Conservation (phyloP, 2,888 invertebrate genomes). For the Papilio elwesi region DNA sequence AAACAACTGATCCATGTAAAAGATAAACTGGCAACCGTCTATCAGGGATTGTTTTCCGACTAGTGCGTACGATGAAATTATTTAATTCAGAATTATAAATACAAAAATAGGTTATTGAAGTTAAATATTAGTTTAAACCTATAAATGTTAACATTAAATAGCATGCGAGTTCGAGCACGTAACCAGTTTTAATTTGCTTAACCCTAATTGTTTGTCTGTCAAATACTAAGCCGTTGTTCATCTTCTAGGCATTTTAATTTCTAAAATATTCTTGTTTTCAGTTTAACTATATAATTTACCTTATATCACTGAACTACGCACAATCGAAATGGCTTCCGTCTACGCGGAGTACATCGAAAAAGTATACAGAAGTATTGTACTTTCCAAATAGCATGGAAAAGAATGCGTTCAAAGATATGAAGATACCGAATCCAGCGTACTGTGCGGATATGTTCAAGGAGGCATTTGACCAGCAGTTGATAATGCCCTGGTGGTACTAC, state of each 20-base stretch:
- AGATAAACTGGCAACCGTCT: too few relatives aligned
- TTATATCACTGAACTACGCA: constrained; percentile 20
- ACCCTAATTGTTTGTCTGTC: too few relatives aligned
- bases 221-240: too few relatives aligned
- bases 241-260: too few relatives aligned
- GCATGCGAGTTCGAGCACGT: too few relatives aligned
- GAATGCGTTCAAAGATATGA: constrained; percentile 41
- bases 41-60: too few relatives aligned
- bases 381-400: constrained; percentile 13
- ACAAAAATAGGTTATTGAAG: too few relatives aligned
- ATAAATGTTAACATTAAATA: too few relatives aligned
- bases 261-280: not conserved
- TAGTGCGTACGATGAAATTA: too few relatives aligned
- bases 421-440: constrained; percentile 56
- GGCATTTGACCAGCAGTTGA: constrained; percentile 47
- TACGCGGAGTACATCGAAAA: constrained; percentile 1
- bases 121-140: too few relatives aligned
- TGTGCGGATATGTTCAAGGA: constrained; percentile 52
- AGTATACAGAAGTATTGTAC: not conserved
- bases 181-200: too few relatives aligned
- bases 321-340: constrained; percentile 32
- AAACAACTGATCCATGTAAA: not conserved
- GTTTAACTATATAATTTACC: constrained; percentile 23
- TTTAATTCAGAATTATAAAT: too few relatives aligned
- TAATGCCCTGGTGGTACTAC: constrained; percentile 66